Conservation (phyloP, 2,888 invertebrate genomes). For the Podotricha telesiphe region DNA sequence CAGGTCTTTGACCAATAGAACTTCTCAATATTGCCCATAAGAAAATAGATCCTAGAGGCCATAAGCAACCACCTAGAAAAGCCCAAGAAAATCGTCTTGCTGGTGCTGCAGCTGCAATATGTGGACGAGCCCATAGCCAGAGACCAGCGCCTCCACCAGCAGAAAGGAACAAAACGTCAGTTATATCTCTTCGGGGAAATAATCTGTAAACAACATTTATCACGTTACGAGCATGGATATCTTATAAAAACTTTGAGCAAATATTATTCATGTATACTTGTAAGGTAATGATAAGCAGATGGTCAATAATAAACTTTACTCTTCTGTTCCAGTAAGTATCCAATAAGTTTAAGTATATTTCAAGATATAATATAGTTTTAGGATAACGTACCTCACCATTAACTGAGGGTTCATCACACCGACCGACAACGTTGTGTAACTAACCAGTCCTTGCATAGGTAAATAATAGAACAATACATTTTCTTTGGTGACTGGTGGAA, state of each 20-base stretch:
- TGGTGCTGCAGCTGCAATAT: constrained; percentile 86
- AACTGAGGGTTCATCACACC: constrained; percentile 93
- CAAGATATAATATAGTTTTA: no score
- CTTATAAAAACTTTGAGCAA: no score
- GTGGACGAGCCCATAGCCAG: constrained; percentile 92
- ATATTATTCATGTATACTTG: not conserved
- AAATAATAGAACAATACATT: constrained; percentile 90
- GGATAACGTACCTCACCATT: constrained; percentile 84
- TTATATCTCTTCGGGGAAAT: constrained; percentile 89
- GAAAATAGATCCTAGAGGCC: constrained; percentile 95
- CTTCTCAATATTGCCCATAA: constrained; percentile 94
- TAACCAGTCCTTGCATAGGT: constrained; percentile 89
- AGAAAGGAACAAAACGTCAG: constrained; percentile 91
- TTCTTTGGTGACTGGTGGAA: constrained; percentile 88
- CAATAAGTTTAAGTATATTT: no score
- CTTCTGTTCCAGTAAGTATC: no score
- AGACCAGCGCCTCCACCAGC: constrained; percentile 92
- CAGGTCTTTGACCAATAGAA: constrained; percentile 87
- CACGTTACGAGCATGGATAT: no score
- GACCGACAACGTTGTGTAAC: constrained; percentile 90
- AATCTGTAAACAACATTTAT: constrained; percentile 77
- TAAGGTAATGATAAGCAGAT: not conserved
- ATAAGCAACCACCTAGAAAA: constrained; percentile 90
- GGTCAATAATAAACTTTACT: no score
- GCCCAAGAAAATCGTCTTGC: constrained; percentile 87